A percentile compares a stretch with the other conserved stretches of the same genome.
Conservation (phyloP, 2,113 vertebrate genomes). For the Urocitellus parryii region DNA sequence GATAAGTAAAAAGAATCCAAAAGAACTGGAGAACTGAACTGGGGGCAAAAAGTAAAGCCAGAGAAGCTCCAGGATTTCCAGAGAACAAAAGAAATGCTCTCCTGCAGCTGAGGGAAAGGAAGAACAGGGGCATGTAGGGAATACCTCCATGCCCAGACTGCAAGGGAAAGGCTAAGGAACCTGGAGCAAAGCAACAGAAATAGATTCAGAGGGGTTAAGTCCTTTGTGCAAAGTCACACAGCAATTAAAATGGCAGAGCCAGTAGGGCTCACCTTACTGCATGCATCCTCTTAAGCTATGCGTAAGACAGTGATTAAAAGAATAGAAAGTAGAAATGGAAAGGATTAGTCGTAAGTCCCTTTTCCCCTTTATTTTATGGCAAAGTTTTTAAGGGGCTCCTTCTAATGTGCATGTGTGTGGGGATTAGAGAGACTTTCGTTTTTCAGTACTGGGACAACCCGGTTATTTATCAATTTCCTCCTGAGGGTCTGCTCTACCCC, state of each 20-base stretch:
- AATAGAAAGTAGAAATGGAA: background rate
- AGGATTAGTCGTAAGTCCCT: background rate
- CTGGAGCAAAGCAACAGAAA: background rate
- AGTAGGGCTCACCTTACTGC: background rate
- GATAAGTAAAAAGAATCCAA: background rate
- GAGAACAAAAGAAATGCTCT: background rate
- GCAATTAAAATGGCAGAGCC: background rate
- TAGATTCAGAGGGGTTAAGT: background rate
- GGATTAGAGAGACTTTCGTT: background rate
- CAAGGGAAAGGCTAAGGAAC: background rate
- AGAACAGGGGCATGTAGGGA: background rate
- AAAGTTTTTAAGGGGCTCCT: background rate
- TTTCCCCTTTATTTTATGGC: slow-evolving; percentile 36
- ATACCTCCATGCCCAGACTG: background rate
- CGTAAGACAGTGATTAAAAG: background rate
- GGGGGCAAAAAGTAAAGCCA: background rate
- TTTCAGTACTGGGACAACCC: background rate
- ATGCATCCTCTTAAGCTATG: background rate
- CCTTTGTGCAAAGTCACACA: background rate
- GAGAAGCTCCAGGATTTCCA: background rate
- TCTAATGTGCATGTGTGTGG: background rate
- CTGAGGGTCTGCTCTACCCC: background rate
- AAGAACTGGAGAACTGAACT: background rate
- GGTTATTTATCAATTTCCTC: slow-evolving; percentile 49
- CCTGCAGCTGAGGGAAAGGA: background rate